Conservation (phyloP, 2,888 invertebrate species). For the Xestia c-nigrum region DNA sequence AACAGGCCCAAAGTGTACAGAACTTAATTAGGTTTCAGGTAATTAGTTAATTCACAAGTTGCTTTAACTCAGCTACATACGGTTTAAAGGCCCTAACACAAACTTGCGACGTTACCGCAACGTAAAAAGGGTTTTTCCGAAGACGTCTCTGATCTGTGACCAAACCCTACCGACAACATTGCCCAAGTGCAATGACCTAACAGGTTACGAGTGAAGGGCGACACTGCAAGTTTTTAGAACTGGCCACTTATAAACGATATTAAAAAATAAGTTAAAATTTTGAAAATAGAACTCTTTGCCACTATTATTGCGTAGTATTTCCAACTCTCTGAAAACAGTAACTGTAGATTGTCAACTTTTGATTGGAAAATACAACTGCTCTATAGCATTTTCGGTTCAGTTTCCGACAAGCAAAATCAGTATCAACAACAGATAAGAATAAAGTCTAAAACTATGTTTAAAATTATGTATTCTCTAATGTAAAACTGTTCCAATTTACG, state of each 20-base stretch:
- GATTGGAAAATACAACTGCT: not conserved
- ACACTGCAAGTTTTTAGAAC: too few species aligned
- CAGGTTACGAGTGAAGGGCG: not conserved
- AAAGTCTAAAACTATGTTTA: not conserved
- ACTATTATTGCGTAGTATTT: too few species aligned
- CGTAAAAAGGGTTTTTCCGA: not conserved
- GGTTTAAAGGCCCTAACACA: not conserved
- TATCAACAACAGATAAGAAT: not conserved
- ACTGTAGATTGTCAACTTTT: not conserved
- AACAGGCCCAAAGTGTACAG: constrained; percentile 2
- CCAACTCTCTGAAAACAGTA: too few species aligned
- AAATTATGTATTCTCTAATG: not conserved
- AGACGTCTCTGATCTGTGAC: not conserved
- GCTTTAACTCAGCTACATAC: not conserved
- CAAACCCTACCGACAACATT: not conserved
- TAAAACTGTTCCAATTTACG: not conserved
- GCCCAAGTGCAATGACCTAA: not conserved
- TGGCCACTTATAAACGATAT: too few species aligned
- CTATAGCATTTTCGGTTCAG: not conserved
- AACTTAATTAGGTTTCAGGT: constrained; percentile 34
- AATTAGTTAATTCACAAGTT: constrained; percentile 21
- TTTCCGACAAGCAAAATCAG: not conserved
- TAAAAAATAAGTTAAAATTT: too few species aligned
- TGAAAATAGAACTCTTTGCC: too few species aligned
- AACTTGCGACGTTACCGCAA: not conserved